Evolutionary conservation across 2,113 vertebrate genomes (phyloP).

Genomic region (Anser cygnoides): DNA sequence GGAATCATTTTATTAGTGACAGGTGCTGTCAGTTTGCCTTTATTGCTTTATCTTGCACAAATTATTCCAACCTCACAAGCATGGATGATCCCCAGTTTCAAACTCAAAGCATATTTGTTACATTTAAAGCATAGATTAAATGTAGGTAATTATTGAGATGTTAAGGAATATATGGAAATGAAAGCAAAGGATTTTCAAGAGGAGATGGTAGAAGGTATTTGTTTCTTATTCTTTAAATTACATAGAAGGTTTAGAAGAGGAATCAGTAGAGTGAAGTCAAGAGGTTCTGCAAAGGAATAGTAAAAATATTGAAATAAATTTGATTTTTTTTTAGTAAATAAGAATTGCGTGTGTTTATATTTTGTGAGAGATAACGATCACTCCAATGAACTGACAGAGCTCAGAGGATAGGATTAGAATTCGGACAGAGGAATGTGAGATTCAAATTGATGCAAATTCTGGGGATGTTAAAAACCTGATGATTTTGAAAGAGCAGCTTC

Average conservation of each 20-base stretch:
- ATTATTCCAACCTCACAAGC: background rate
- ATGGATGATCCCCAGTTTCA: background rate
- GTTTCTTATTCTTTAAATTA: conserved; percentile 32
- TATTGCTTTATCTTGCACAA: background rate
- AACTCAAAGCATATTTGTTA: background rate
- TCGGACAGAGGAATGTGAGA: background rate
- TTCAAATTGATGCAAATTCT: background rate
- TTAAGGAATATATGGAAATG: background rate
- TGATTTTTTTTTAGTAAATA: conserved; percentile 5
- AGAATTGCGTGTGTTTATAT: background rate
- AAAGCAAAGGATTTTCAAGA: conserved; percentile 30
- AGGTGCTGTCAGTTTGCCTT: background rate
- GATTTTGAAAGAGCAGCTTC: background rate
- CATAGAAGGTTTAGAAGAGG: conserved; percentile 16
- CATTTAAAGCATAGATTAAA: conserved; percentile 15
- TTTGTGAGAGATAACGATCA: background rate
- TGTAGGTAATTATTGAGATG: background rate
- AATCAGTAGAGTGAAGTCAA: background rate
- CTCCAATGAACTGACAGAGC: background rate
- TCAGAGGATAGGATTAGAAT: background rate
- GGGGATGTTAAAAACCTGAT: background rate
- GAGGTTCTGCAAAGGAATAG: background rate
- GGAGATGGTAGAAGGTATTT: background rate
- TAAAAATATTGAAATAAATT: conserved; percentile 14
- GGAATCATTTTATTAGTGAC: conserved; percentile 34